Base-by-base conservation (phyloP, 2,113 vertebrate species). In the Callaeas wilsoni region DNA sequence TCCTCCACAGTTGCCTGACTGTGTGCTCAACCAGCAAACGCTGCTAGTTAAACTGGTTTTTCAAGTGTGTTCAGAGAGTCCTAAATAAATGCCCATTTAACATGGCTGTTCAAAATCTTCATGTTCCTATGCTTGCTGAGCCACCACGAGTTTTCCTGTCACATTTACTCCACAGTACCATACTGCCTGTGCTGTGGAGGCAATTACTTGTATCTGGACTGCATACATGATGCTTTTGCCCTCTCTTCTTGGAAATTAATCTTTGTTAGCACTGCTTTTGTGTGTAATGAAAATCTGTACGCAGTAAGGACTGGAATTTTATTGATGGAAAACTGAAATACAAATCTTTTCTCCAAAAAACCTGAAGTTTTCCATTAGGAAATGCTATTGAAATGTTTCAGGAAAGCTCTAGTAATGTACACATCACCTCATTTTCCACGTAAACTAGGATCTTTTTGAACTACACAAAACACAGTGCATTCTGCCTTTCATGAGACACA, bases 21-120 rank as follows among this genome's bases (percentile, higher is more conserved):
- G 53, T 32, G 6, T 52, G 41, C 29, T 80, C 69, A 88, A 59
- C 50, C 59, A 70, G 63, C 35, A 69, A 63, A 35, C 3, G 11
- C 9, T 85, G 52, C 75, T 57, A n/a, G 82, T 49, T 85, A 60
- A 96, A 93, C 90, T 78, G 68, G 79, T 94, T 88, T 90, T 90
- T 88, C 89, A 65, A 74, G 82, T 8, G 19, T 52, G 39, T 71
- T 80, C 64, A 84, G 39, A 90, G 4, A 52, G n/a, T 41, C 55
- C 50, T 59, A 83, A 87, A 55, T 23, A 91, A 85, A 84, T 26
- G 11, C 11, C 41, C 3, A 1, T 44, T 39, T 29, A 73, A 69
- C 33, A 41, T 0, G 1, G 19, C 55, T 92, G 47, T 15, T 80
- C 56, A 90, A 84, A 86, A 65, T 22, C 60, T 69, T 73, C 83